These are phyloP conservation scores for Drosophila gunungcola DNA, from an alignment of 1,140 invertebrate species.

Conservation along the genomic window DNA sequence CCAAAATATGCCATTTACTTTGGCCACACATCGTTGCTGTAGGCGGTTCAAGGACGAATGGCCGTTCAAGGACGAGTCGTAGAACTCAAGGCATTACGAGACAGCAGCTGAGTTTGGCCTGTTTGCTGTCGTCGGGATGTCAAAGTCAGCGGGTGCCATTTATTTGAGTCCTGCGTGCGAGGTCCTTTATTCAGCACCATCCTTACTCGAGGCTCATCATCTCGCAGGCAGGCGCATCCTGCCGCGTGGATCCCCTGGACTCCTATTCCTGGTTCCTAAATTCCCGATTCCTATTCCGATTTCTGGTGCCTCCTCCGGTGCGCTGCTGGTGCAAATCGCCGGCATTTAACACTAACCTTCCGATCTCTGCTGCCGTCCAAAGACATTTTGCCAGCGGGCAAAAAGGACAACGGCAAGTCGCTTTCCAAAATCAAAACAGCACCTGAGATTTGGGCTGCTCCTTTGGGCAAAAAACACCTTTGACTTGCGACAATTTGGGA, in stretches of 20 bases:
- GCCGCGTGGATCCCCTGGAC: slow-evolving; percentile 54
- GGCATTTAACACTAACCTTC: slow-evolving; percentile 75
- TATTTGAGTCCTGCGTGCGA: slow-evolving; percentile 15
- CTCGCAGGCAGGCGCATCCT: slow-evolving; percentile 48
- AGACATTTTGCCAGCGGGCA: slow-evolving; percentile 18
- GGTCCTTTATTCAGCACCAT: slow-evolving; percentile 9
- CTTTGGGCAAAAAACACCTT: slow-evolving; percentile 29
- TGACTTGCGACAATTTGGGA: slow-evolving; percentile 2
- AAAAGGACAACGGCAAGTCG: slow-evolving; percentile 12
- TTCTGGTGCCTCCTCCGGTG: slow-evolving; percentile 54
- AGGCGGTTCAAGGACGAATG: slow-evolving; percentile 51
- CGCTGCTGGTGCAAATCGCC: slow-evolving; percentile 78
- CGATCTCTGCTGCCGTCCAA: slow-evolving; percentile 27
- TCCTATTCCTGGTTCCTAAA: not conserved
- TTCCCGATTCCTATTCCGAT: not conserved
- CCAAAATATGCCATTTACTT: slow-evolving; percentile 79
- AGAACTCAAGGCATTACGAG: slow-evolving; percentile 27
- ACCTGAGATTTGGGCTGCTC: slow-evolving; percentile 33
- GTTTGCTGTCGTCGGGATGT: slow-evolving; percentile 58
- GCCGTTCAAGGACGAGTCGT: slow-evolving; percentile 2
- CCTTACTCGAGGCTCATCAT: slow-evolving; percentile 65
- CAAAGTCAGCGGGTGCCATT: slow-evolving; percentile 59
- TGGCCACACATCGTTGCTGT: slow-evolving; percentile 65
- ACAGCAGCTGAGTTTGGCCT: slow-evolving; percentile 59
- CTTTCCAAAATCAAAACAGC: slow-evolving; percentile 41